Evolutionary conservation across 2,888 invertebrate genomes (phyloP), one percentile per base, ranked within the genome.

Genomic region (Arenicola marina): DNA sequence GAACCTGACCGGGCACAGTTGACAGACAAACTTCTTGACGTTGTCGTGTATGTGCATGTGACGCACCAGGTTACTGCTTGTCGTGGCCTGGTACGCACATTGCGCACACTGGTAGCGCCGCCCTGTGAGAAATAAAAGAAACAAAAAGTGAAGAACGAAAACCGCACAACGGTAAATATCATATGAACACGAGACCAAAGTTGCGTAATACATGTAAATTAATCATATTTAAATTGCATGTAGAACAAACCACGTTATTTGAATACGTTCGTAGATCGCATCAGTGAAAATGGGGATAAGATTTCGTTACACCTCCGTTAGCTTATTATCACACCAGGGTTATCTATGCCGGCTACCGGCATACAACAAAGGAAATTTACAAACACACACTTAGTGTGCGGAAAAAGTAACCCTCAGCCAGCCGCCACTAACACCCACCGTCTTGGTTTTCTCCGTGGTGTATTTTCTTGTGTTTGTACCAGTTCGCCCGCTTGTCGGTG

Each of bases 51-150:
- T 78, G 58, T 73, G 73, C 65, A 76, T 68, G 68, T 81, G 81
- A 18, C 81, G 70, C 65, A 78, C 77, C 58, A 81, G 68, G 68
- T 81, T 81, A 62, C 79, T 80, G 63, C 77, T 78, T 15, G 79
- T 79, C 2, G 76, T 73, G 11, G 79, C 76, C 31, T 67, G 72
- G 66, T 80, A 79, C 15, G 66, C 57, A 63, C 80, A 80, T 31
- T 70, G 63, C 11, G 65, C 59, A 65, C 79, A 80, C 11, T 61
- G 59, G 60, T 79, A 76, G 11, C 73, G 74, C 24, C 75, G 72
- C n/a, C 26, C 44, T 34, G 26, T 46, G 44, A 38, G 28, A 54
- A 28, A 1, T 11, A 59, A 28, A 34, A 57, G 24, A 43, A 1
- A 43, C n/a, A 34, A n/a, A 28, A 43, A 24, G 11, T 53, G 11